Base-by-base conservation (phyloP, 2,113 vertebrate species). In the Melospiza georgiana region DNA sequence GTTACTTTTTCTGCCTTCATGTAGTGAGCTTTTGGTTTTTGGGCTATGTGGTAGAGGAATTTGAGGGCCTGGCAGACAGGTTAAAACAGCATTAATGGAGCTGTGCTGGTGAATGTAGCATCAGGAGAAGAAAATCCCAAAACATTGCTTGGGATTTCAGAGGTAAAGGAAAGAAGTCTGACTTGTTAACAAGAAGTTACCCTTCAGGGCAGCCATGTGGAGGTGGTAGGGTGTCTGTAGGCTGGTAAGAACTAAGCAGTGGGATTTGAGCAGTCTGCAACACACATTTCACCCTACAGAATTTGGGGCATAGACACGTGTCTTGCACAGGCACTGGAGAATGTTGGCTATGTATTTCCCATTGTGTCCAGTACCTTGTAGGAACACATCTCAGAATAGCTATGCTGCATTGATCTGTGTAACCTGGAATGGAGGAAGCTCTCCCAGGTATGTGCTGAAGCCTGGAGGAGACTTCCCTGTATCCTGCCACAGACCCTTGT, bases 291-390 rank as follows among this genome's bases (percentile, higher is more conserved):
- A 16, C 14, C 28, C 30, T 51, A 51, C 8, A 83, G 33, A 84
- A 9, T 67, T 18, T 46, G 74, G 49, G 62, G 18, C 12, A 10
- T 11, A 83, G 54, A 35, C 43, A 31, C 0, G 0, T 39, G 12
- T 23, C 27, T 67, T 67, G 46, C 20, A 23, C n/a, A 74, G 15
- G 7, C 67, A 30, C 25, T 76, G 17, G 55, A 85, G 59, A 87
- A 79, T 67, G 55, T 7, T 82, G 14, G 10, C n/a, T 82, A 0
- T 51, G 12, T 48, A 14, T 91, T 81, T 79, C 49, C 44, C 37
- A 74, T 19, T 58, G 19, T 74, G 55, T 59, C 48, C 35, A 23
- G 33, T 54, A 75, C 31, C 28, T 77, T 54, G 37, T 61, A 91
- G 37, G 39, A 67, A 31, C 35, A 35, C 41, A n/a, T 68, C 49